Evolutionary conservation across 2,888 invertebrate genomes (phyloP).

Genomic region (Eupeodes luniger): DNA sequence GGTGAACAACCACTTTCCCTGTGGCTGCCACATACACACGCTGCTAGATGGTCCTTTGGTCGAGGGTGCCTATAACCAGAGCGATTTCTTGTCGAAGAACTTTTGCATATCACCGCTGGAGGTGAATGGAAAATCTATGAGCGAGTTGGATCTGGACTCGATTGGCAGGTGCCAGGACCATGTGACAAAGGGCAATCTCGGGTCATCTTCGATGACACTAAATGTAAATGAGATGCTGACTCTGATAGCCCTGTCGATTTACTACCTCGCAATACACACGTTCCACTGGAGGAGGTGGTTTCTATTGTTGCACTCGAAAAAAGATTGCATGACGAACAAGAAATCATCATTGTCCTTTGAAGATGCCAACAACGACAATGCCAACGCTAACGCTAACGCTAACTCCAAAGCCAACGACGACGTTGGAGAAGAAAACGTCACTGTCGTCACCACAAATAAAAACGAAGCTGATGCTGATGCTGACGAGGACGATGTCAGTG

Average conservation of each 20-base stretch:
- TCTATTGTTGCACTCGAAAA: constrained; percentile 44
- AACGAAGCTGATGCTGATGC: no score
- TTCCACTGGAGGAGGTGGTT: constrained; percentile 65
- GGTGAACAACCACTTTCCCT: constrained; percentile 92
- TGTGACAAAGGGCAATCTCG: constrained; percentile 88
- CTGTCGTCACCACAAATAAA: no score
- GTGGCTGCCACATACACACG: constrained; percentile 93
- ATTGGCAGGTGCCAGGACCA: constrained; percentile 89
- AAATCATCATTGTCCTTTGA: constrained; percentile 15
- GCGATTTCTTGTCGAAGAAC: constrained; percentile 90
- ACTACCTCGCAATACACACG: constrained; percentile 72
- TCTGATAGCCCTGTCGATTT: constrained; percentile 80
- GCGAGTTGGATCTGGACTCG: constrained; percentile 87
- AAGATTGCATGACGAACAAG: constrained; percentile 15
- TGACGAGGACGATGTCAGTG: no score
- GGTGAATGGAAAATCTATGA: constrained; percentile 91
- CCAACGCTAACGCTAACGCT: no score
- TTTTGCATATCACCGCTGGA: constrained; percentile 94
- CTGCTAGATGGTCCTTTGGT: constrained; percentile 91
- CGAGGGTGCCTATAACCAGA: constrained; percentile 86
- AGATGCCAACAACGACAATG: not conserved
- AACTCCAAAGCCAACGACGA: no score
- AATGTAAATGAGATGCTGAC: constrained; percentile 81
- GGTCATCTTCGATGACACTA: constrained; percentile 84
- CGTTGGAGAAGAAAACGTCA: not conserved